These are phyloP conservation scores for Drosophila nr. perissopoda DNA, from an alignment of 2,888 invertebrate genomes.

Conservation along the genomic window DNA sequence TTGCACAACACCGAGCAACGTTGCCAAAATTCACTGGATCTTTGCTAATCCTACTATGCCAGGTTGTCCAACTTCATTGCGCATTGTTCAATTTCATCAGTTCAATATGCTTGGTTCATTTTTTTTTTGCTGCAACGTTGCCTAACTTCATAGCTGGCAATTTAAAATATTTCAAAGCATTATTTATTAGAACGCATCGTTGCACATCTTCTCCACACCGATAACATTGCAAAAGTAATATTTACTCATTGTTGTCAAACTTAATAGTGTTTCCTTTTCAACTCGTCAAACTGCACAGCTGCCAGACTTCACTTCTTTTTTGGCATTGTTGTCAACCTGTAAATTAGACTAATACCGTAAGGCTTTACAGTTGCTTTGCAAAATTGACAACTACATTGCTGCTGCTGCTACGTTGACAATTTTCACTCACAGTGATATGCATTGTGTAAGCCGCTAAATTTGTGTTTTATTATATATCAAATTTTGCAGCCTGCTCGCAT, in stretches of 20 bases:
- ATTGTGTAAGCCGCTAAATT: slow-evolving; percentile 24
- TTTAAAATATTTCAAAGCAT: background rate
- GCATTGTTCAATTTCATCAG: background rate
- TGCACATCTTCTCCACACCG: slow-evolving; percentile 1
- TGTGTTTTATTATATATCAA: background rate
- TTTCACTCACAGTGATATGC: background rate
- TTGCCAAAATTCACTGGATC: slow-evolving; percentile 6
- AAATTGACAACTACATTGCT: background rate
- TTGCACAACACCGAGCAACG: slow-evolving; percentile 12
- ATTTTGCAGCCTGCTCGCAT: slow-evolving; percentile 15
- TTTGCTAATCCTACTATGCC: background rate
- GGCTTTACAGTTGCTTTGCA: background rate
- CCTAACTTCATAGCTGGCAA: background rate
- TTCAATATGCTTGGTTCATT: background rate
- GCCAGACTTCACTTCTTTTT: background rate
- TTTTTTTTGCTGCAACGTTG: background rate
- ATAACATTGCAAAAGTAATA: background rate
- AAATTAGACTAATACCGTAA: background rate
- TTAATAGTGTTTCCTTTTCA: background rate
- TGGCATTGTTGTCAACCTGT: background rate
- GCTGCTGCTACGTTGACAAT: slow-evolving; percentile 3
- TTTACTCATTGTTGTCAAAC: background rate
- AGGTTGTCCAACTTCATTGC: background rate
- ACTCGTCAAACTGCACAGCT: background rate
- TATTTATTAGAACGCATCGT: background rate